A percentile compares a stretch with the other conserved stretches of the same genome.
These are phyloP conservation scores for Griposia aprilina DNA, from an alignment of 2,888 invertebrate genomes.

Conservation along the genomic window DNA sequence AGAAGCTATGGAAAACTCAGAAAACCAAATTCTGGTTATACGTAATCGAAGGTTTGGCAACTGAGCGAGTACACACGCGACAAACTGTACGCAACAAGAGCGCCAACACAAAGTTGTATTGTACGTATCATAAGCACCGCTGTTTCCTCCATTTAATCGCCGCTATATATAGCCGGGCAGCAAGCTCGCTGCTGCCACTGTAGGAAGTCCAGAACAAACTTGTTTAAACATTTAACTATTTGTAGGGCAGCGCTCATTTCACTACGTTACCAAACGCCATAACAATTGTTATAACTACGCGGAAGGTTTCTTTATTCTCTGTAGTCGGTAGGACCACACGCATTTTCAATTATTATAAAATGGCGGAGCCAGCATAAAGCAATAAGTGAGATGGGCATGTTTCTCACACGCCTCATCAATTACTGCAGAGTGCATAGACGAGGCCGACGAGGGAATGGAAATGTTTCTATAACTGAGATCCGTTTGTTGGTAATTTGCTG, in stretches of 20 bases:
- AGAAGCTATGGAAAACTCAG: background rate
- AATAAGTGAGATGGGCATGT: conserved; percentile 10
- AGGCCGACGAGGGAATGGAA: background rate
- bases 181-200: conserved; percentile 34
- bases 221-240: conserved; percentile 64
- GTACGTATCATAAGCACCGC: conserved; percentile 39
- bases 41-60: background rate
- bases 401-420: conserved; percentile 9
- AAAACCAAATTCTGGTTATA: background rate
- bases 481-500: conserved; percentile 25
- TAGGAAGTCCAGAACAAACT: conserved; percentile 51
- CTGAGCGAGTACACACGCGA: background rate
- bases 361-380: background rate
- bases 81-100: conserved; percentile 10
- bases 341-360: conserved; percentile 23
- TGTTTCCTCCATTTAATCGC: conserved; percentile 44
- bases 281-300: conserved; percentile 37
- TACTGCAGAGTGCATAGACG: background rate
- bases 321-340: conserved; percentile 30
- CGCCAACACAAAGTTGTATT: conserved; percentile 29
- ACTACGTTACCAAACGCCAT: conserved; percentile 43
- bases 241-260: conserved; percentile 50
- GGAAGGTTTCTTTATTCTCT: conserved; percentile 33
- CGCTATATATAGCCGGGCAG: conserved; percentile 46
- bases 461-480: conserved; percentile 19